Evolutionary conservation across 2,113 vertebrate genomes (phyloP).

Genomic region (Pelobates fuscus): DNA sequence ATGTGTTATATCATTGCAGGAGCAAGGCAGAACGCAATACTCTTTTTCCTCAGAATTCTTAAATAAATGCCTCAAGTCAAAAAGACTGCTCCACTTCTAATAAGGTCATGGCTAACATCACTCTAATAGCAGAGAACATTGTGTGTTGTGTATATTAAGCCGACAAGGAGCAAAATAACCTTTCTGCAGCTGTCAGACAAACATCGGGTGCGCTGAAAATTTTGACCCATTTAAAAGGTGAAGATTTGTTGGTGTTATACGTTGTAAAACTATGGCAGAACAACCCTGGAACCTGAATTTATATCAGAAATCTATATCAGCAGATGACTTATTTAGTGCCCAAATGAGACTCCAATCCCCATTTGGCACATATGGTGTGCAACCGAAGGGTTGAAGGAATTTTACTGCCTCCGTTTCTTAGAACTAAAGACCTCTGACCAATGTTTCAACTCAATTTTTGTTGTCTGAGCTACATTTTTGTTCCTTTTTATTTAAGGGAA

Average conservation of each 20-base stretch:
- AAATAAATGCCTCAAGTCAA: conserved; percentile 63
- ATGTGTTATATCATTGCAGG: conserved; percentile 65
- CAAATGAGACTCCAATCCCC: no score
- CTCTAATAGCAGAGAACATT: conserved; percentile 56
- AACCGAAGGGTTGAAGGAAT: no score
- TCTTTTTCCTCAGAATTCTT: conserved; percentile 59
- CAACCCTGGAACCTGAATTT: neutral
- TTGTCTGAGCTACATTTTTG: no score
- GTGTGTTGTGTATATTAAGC: conserved; percentile 54
- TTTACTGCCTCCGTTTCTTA: no score
- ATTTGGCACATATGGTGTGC: no score
- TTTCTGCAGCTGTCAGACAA: conserved; percentile 41
- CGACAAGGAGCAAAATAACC: conserved; percentile 34
- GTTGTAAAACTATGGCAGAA: neutral
- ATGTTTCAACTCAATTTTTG: no score
- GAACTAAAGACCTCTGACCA: no score
- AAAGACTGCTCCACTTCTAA: conserved; percentile 61
- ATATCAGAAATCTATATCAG: no score
- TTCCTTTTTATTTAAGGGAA: no score
- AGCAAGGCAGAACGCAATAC: conserved; percentile 57
- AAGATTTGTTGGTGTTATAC: neutral
- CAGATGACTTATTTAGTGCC: no score
- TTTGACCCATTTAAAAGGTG: neutral
- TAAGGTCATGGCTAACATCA: conserved; percentile 69
- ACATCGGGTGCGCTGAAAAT: conserved; percentile 1